Percentiles rank a stretch among this genome's conserved stretches.
Evolutionary conservation across 2,888 invertebrate genomes (phyloP).

Genomic region (Camptogramma bilineatum): DNA sequence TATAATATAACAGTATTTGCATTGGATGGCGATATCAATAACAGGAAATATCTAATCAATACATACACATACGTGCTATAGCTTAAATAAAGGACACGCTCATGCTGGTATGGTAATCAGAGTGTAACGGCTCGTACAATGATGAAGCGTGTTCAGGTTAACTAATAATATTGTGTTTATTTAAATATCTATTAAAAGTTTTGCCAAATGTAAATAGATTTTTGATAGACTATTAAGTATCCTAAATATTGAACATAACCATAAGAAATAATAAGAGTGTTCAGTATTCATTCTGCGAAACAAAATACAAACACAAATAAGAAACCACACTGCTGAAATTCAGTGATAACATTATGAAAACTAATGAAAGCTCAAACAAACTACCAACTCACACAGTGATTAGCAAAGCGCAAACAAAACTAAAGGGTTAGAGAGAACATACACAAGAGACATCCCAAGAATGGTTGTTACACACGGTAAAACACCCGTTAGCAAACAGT

Average conservation of each 20-base stretch:
- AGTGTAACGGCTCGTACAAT: constrained; percentile 31
- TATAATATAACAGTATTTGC: constrained; percentile 11
- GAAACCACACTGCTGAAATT: background rate
- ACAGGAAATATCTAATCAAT: constrained; percentile 44
- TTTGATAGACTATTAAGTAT: background rate
- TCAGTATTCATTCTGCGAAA: background rate
- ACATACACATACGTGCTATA: constrained; percentile 27
- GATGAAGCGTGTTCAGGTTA: constrained; percentile 5
- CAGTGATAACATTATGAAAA: background rate
- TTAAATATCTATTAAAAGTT: constrained; percentile 6
- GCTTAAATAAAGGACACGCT: constrained; percentile 40
- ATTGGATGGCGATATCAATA: constrained; percentile 39
- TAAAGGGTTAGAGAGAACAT: constrained; percentile 46
- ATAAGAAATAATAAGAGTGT: background rate
- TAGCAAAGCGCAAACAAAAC: constrained; percentile 44
- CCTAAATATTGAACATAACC: background rate
- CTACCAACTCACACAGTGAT: background rate
- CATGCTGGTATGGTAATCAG: constrained; percentile 37
- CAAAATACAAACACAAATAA: background rate
- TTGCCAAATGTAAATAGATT: background rate
- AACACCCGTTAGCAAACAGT: constrained; percentile 55
- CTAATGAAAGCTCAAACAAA: constrained; percentile 37
- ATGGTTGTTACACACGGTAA: constrained; percentile 47
- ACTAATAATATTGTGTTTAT: constrained; percentile 6
- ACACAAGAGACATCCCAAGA: constrained; percentile 43